Percentiles rank a stretch among this genome's conserved stretches.
These are phyloP conservation scores for Nomada ferruginata DNA, from an alignment of 2,888 invertebrate genomes.

Conservation along the genomic window DNA sequence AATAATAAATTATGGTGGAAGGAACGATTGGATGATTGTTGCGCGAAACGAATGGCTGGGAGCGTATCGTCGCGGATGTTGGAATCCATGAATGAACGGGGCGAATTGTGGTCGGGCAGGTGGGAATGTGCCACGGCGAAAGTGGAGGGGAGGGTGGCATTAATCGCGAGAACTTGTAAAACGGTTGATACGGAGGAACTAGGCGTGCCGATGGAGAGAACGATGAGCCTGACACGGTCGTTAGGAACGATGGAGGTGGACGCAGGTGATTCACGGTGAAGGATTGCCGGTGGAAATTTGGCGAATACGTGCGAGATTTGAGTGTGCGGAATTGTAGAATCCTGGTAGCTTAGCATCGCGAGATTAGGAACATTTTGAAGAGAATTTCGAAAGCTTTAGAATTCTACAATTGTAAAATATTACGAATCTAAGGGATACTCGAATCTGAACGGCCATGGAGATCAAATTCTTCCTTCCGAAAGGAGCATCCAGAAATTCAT, in stretches of 20 bases:
- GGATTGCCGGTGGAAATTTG: background rate
- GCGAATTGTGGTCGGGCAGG: background rate
- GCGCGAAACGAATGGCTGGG: background rate
- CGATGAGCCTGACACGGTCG: constrained; percentile 11
- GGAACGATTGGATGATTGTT: constrained; percentile 16
- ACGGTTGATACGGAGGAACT: constrained; percentile 15
- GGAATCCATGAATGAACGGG: constrained; percentile 22
- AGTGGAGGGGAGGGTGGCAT: background rate
- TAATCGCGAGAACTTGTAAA: constrained; percentile 12
- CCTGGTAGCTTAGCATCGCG: too few relatives aligned
- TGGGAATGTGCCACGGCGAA: background rate
- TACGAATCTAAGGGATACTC: too few relatives aligned
- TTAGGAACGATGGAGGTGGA: background rate
- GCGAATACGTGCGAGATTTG: background rate
- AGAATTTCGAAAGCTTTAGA: background rate
- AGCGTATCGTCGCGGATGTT: background rate
- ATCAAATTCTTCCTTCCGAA: too few relatives aligned
- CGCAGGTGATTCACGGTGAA: background rate
- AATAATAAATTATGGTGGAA: constrained; percentile 60
- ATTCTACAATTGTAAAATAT: background rate
- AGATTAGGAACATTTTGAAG: background rate
- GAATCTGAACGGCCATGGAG: too few relatives aligned
- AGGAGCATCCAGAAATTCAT: too few relatives aligned
- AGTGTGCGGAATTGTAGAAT: background rate
- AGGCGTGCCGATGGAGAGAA: constrained; percentile 17